Conservation (phyloP, 2,113 vertebrate species). For the Passer montanus region DNA sequence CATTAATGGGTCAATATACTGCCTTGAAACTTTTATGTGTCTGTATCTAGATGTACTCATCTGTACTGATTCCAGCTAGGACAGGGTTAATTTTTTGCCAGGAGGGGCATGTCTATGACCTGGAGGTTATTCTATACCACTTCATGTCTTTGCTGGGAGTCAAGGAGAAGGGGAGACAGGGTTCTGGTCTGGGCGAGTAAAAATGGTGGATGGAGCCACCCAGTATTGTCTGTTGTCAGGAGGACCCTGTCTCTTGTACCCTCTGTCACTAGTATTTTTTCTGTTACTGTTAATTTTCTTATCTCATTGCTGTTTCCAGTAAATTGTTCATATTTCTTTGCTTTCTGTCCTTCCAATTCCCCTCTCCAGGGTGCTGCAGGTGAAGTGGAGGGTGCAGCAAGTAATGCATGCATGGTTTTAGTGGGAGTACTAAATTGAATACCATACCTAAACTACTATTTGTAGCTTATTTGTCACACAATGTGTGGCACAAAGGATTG, state of each 20-base stretch:
- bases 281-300: background rate
- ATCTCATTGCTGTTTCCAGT: background rate
- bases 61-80: background rate
- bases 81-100: background rate
- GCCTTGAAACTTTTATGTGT: background rate
- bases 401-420: rapidly evolving
- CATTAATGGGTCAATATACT: background rate
- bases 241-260: background rate
- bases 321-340: background rate
- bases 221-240: background rate
- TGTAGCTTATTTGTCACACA: background rate
- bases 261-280: background rate
- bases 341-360: background rate
- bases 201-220: background rate
- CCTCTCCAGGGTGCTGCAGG: background rate
- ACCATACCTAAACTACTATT: background rate
- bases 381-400: rapidly evolving
- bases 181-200: too few relatives aligned
- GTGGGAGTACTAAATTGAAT: background rate
- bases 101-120: background rate
- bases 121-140: background rate
- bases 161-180: background rate
- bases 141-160: background rate
- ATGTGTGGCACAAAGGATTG: background rate
- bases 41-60: background rate